These are phyloP conservation scores for Menidia beryllina DNA, from an alignment of 2,113 vertebrate species.

Conservation along the genomic window DNA sequence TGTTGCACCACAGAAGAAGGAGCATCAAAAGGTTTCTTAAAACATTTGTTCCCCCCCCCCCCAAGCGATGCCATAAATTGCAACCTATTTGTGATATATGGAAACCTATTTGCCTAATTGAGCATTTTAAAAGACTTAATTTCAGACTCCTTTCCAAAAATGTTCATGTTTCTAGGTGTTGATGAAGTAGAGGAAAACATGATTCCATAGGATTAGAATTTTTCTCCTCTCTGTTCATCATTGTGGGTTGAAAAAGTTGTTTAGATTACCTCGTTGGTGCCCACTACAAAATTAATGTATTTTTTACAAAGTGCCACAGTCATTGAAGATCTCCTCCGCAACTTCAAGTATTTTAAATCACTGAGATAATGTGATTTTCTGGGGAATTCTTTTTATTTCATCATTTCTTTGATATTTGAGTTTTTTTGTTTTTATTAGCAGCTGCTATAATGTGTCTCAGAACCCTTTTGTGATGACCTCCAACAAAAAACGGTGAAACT, in stretches of 20 bases:
- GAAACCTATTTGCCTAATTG: constrained; percentile 12
- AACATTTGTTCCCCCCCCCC: constrained; percentile 14
- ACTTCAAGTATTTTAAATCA: neutral
- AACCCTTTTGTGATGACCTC: constrained; percentile 44
- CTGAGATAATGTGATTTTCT: no score
- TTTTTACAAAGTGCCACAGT: neutral
- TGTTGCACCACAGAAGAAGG: constrained; percentile 21
- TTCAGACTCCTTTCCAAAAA: neutral
- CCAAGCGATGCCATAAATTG: neutral
- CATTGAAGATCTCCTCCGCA: neutral
- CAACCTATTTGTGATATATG: no score
- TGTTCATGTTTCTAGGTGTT: neutral
- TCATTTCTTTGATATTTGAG: constrained; percentile 10
- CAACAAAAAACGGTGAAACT: constrained; percentile 39
- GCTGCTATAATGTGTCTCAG: constrained; percentile 19
- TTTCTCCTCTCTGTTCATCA: neutral
- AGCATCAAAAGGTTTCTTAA: constrained; percentile 34
- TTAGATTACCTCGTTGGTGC: neutral
- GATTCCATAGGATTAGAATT: neutral
- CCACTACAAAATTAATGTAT: neutral
- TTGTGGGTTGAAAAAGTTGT: neutral
- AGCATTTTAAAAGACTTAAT: neutral
- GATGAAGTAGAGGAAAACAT: neutral
- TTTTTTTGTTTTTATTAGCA: constrained; percentile 11
- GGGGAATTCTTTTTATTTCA: no score